Evolutionary conservation across 1,140 invertebrate genomes (phyloP).

Genomic region (Aplysia californica): DNA sequence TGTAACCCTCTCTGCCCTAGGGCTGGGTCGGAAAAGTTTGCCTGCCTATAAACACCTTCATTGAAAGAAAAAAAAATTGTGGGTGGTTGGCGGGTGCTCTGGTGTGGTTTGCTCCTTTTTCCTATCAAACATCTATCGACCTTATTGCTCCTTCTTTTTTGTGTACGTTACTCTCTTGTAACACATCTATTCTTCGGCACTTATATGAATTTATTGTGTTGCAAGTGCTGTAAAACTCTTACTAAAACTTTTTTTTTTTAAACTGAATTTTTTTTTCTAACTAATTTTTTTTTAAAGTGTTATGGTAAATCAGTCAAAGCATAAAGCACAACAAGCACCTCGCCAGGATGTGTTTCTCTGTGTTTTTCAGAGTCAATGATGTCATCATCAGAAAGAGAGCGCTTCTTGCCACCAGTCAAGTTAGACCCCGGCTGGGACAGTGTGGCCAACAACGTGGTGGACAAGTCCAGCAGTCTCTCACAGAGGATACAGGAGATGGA

Average conservation of each 20-base stretch:
- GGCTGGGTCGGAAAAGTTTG: neutral
- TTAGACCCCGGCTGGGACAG: constrained; percentile 53
- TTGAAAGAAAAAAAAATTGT: neutral
- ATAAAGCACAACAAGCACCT: neutral
- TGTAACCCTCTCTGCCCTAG: no score
- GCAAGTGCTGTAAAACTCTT: no score
- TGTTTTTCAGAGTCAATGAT: constrained; percentile 9
- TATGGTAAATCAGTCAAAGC: neutral
- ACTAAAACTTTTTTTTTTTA: neutral
- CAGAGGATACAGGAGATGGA: constrained; percentile 33
- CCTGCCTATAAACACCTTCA: neutral
- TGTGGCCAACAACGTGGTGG: constrained; percentile 36
- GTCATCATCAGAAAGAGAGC: constrained; percentile 40
- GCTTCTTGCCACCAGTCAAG: constrained; percentile 48
- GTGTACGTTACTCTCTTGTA: no score
- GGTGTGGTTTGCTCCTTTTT: no score
- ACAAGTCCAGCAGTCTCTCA: constrained; percentile 29
- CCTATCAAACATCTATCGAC: no score
- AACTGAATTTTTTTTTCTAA: neutral
- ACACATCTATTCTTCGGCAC: no score
- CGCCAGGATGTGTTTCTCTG: neutral
- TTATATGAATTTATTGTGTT: no score
- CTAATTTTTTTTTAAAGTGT: neutral
- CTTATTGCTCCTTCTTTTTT: no score
- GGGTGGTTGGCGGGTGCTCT: no score